Evolutionary conservation across 2,888 invertebrate species (phyloP), one percentile per base, ranked within the genome.

Genomic region (Cremastinae sp.): DNA sequence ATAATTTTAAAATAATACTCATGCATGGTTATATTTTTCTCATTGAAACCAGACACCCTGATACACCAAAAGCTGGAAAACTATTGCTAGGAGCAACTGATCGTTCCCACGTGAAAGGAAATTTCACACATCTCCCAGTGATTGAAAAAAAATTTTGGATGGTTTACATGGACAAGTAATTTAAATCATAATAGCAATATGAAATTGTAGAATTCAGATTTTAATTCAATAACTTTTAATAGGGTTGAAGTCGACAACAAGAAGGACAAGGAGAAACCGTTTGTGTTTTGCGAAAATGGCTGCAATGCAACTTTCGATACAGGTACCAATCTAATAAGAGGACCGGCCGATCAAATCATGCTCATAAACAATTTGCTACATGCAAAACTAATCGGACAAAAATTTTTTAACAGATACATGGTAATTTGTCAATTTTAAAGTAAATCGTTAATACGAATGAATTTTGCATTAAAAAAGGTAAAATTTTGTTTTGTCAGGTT

Each of bases 81-180:
- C 83, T 93, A 10, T 90, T 92, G 80, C 89, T 93, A 9, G 95
- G 95, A 69, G 94, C 93, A 37, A 92, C 92, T 68, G 94, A 94
- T 82, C 90, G 93, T 0, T 90, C 91, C 58, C 92, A 94, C 82
- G 93, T 93, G 84, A 91, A 91, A 65, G 93, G 93, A 12, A 89
- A 91, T 79, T 92, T 95, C 82, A 93, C 92, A 35, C 94, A 93
- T 83, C 85, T 93, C 0, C 91, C 92, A 5, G 93, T 95, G 0
- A 91, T 92, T 55, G 88, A 90, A 59, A 88, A 92, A 79, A 92
- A 91, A 5, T 94, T 94, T 85, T 95, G 95, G 95, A 92, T 93
- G 84, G 93, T 95, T 87, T 89, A 91, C 74, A 92, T 95, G 92
- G 93, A 94, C 82, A 91, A 91, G 93, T 93, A 90, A 86, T 37